phyloP scores from a whole-genome alignment of 1,140 invertebrate genomes.

The Onthophagus taurus region DNA sequence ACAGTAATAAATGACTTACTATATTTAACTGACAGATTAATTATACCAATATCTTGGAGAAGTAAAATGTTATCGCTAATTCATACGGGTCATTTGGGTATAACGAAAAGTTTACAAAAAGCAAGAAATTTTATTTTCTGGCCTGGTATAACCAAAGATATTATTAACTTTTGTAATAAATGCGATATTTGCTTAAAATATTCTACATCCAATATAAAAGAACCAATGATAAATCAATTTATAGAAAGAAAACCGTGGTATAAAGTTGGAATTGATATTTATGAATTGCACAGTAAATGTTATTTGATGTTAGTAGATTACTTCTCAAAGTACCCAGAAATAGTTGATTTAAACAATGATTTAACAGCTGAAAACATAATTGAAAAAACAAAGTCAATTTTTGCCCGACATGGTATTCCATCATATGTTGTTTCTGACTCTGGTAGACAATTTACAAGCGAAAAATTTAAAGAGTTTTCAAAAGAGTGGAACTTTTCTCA shows the following conservation, averaged over 20 bases:
- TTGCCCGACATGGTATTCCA: conserved; percentile 11
- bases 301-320: conserved; percentile 10
- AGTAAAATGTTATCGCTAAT: conserved; percentile 12
- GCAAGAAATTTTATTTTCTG: conserved; percentile 13
- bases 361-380: conserved; percentile 1
- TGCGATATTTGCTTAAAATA: conserved; percentile 17
- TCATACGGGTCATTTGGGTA: conserved; percentile 18
- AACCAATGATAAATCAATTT: conserved; percentile 22
- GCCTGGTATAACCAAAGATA: conserved; percentile 15
- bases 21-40: conserved; percentile 14
- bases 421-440: neutral
- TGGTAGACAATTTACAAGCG: conserved; percentile 6
- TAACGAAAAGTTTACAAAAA: conserved; percentile 14
- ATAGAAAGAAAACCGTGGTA: conserved; percentile 11
- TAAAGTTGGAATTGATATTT: conserved; percentile 5
- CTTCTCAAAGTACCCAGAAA: conserved; percentile 9
- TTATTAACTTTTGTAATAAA: conserved; percentile 8
- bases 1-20: neutral
- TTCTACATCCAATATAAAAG: conserved; percentile 14
- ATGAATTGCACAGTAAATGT: neutral
- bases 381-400: conserved; percentile 8
- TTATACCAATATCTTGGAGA: conserved; percentile 15
- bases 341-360: neutral
- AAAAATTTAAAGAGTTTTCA: conserved; percentile 10
- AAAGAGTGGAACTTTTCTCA: conserved; percentile 35